Evolutionary conservation across 1,140 invertebrate species (phyloP).

Genomic region (Temnothorax nylanderi): DNA sequence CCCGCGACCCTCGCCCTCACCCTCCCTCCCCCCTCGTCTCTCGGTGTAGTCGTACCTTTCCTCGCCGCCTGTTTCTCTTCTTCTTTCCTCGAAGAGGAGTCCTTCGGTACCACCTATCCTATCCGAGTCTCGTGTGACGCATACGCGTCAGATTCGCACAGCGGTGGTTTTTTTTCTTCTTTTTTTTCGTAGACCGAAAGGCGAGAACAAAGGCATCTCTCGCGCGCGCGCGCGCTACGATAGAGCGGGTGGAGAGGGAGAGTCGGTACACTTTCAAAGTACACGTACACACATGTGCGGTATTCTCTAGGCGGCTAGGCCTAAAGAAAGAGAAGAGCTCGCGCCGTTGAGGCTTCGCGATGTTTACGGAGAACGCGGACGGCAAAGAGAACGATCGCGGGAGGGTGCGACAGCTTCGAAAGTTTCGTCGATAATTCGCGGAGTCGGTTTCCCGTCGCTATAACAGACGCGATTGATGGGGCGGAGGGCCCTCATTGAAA

Average conservation of each 20-base stretch:
- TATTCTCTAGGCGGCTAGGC: slow-evolving; percentile 52
- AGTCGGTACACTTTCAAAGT: slow-evolving; percentile 57
- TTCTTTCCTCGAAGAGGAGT: slow-evolving; percentile 61
- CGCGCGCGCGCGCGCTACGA: slow-evolving; percentile 24
- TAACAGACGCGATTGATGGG: neutral
- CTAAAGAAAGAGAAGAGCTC: slow-evolving; percentile 42
- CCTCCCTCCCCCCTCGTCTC: slow-evolving; percentile 23
- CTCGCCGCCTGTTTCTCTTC: slow-evolving; percentile 64
- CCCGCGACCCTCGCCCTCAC: slow-evolving; percentile 36
- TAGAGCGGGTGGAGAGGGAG: neutral
- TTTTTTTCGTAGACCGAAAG: slow-evolving; percentile 24
- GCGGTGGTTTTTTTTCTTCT: slow-evolving; percentile 2
- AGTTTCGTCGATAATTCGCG: neutral
- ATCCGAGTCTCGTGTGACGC: slow-evolving; percentile 50
- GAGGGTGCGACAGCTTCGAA: slow-evolving; percentile 21
- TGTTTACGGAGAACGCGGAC: slow-evolving; percentile 44
- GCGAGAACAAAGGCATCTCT: slow-evolving; percentile 50
- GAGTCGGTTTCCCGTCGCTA: neutral
- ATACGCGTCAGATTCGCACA: slow-evolving; percentile 63
- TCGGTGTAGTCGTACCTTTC: slow-evolving; percentile 50
- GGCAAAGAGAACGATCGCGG: slow-evolving; percentile 45
- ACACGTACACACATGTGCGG: neutral
- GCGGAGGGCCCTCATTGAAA: neutral
- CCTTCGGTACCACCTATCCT: slow-evolving; percentile 64
- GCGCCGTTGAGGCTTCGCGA: neutral